These are phyloP conservation scores for Phyllotreta striolata DNA, from an alignment of 2,888 invertebrate genomes.

Conservation along the genomic window DNA sequence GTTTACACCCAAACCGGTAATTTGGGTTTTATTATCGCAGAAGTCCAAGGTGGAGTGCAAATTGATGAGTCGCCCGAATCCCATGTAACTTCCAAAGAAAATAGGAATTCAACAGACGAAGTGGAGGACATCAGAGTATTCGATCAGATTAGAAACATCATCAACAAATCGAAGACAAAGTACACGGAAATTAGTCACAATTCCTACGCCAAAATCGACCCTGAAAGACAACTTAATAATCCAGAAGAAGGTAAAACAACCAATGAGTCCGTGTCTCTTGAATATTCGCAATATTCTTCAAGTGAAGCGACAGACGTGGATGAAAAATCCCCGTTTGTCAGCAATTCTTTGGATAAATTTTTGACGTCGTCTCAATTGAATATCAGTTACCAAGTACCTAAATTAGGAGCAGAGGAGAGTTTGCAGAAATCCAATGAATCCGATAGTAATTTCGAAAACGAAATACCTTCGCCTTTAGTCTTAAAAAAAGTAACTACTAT, in stretches of 20 bases:
- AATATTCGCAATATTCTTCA: slow-evolving; percentile 37
- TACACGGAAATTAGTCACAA: slow-evolving; percentile 4
- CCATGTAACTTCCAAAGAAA: background rate
- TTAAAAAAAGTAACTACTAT: slow-evolving; percentile 30
- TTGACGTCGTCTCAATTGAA: slow-evolving; percentile 61
- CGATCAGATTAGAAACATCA: slow-evolving; percentile 46
- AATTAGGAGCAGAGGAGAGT: slow-evolving; percentile 54
- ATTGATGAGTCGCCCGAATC: slow-evolving; percentile 25
- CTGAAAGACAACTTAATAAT: background rate
- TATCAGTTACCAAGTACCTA: slow-evolving; percentile 59
- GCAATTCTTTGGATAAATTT: slow-evolving; percentile 63
- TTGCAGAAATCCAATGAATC: slow-evolving; percentile 32
- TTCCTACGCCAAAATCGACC: background rate
- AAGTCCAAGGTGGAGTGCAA: slow-evolving; percentile 44
- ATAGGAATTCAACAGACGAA: slow-evolving; percentile 24
- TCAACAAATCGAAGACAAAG: slow-evolving; percentile 36
- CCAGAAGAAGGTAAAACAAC: slow-evolving; percentile 13
- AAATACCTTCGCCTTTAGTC: slow-evolving; percentile 24
- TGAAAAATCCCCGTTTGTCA: slow-evolving; percentile 61
- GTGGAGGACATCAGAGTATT: slow-evolving; percentile 37
- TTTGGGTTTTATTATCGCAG: slow-evolving; percentile 40
- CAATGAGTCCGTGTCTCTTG: slow-evolving; percentile 19
- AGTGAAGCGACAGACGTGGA: slow-evolving; percentile 22
- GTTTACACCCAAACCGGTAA: slow-evolving; percentile 41
- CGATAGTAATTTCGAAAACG: background rate